Evolutionary conservation across 2,113 vertebrate genomes (phyloP).

Genomic region (Muscicapa adusta): DNA sequence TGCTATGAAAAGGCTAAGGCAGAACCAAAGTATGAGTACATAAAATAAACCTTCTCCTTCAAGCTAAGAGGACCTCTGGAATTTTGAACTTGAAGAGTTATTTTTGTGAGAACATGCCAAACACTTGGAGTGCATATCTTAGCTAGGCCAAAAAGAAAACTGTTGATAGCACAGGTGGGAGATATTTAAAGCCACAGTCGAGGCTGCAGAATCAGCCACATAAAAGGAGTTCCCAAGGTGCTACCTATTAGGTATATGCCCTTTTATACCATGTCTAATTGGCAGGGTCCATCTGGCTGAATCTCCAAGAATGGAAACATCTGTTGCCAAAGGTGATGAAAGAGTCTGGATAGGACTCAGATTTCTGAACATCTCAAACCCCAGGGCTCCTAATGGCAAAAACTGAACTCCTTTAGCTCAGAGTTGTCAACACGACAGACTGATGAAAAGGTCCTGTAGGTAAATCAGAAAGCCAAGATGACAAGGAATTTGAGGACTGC

Average conservation of each 20-base stretch:
- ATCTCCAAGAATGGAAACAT: conserved; percentile 9
- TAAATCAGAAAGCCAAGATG: background rate
- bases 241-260: background rate
- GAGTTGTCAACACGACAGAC: background rate
- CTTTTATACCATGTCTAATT: background rate
- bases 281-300: background rate
- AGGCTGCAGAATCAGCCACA: background rate
- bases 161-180: background rate
- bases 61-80: background rate
- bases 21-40: background rate
- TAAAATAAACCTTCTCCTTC: background rate
- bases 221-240: conserved; percentile 3
- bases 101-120: background rate
- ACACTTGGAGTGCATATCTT: background rate
- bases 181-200: background rate
- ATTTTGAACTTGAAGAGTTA: background rate
- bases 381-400: background rate
- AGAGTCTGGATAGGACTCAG: conserved; percentile 3
- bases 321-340: conserved; percentile 10
- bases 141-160: background rate
- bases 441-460: background rate
- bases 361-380: background rate
- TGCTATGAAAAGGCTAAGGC: background rate
- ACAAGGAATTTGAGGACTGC: background rate
- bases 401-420: background rate